phyloP scores from a whole-genome alignment of 2,113 vertebrate genomes.

The Pollachius pollachius region DNA sequence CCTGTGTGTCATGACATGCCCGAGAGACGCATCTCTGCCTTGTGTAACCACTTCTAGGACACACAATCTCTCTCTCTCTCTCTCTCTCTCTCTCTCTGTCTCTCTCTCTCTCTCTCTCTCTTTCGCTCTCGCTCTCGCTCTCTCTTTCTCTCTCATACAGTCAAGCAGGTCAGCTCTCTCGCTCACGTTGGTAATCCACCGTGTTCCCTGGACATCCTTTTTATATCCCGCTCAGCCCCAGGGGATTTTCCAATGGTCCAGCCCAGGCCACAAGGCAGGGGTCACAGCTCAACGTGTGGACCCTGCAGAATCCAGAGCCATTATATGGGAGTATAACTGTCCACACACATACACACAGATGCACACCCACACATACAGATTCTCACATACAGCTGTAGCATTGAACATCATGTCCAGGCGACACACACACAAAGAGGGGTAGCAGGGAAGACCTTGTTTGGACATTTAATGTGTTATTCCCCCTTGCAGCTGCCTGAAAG shows the following conservation, averaged over 20 bases:
- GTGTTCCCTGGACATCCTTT: slow-evolving; percentile 60
- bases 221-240: slow-evolving; percentile 59
- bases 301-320: too few species aligned
- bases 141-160: neutral
- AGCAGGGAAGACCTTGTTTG: too few species aligned
- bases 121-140: neutral
- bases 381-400: too few species aligned
- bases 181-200: slow-evolving; percentile 47
- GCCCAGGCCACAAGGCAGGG: slow-evolving; percentile 50
- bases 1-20: slow-evolving; percentile 10
- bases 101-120: slow-evolving; percentile 10
- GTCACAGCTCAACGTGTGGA: slow-evolving; percentile 47
- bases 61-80: neutral
- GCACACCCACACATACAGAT: neutral
- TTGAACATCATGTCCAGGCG: too few species aligned
- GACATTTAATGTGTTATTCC: neutral
- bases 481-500: slow-evolving; percentile 3
- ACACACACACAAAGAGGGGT: too few species aligned
- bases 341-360: neutral
- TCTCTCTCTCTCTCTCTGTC: slow-evolving; percentile 4
- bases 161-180: slow-evolving; percentile 8
- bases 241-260: slow-evolving; percentile 52
- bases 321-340: neutral
- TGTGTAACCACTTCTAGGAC: neutral
- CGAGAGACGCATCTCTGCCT: slow-evolving; percentile 6